Evolutionary conservation across 2,113 vertebrate genomes (phyloP), one percentile per base, ranked within the genome.

Genomic region (Meriones unguiculatus): DNA sequence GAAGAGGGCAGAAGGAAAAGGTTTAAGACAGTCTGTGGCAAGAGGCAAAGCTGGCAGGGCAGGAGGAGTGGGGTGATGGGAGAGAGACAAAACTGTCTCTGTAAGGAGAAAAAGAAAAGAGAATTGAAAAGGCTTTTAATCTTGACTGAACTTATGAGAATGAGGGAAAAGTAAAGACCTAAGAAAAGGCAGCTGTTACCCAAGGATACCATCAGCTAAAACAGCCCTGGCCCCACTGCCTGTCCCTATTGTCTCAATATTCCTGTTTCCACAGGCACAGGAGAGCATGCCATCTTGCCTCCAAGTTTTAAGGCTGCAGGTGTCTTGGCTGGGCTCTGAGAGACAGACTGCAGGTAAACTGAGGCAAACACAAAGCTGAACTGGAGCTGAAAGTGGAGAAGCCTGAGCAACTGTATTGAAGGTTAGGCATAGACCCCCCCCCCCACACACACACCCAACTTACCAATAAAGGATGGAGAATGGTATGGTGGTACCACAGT

Each of bases 361-460:
- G 72, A 62, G 38, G 87, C 28, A 24, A 76, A 11, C 28, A 10
- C 12, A 52, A 1, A 35, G 25, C 30, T 35, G 15, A 12, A 20
- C n/a, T 18, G 0, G 32, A 52, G 64, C 14, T 76, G 14, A 50
- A 11, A 25, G 0, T 5, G 50, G 41, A 52, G 30, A 20, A 6
- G 1, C 11, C 50, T 32, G 0, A 30, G 7, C 28, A 20, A 11
- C 0, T 38, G 4, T 12, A 25, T 30, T 8, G 12, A 70, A 38
- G 52, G 13, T 28, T 22, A 12, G 24, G 0, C 24, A 1, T 4
- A 0, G 0, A 50, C 13, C 2, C 32, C 4, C 4, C 4, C 7
- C 14, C 41, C 52, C 3, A 4, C 76, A 25, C 3, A 20, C 50
- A 22, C 76, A 25, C 3, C 35, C 50, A 22, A 35, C 18, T 25